Base-by-base conservation (phyloP, 2,797 vertebrate genomes). In the Pteronotus mesoamericanus region DNA sequence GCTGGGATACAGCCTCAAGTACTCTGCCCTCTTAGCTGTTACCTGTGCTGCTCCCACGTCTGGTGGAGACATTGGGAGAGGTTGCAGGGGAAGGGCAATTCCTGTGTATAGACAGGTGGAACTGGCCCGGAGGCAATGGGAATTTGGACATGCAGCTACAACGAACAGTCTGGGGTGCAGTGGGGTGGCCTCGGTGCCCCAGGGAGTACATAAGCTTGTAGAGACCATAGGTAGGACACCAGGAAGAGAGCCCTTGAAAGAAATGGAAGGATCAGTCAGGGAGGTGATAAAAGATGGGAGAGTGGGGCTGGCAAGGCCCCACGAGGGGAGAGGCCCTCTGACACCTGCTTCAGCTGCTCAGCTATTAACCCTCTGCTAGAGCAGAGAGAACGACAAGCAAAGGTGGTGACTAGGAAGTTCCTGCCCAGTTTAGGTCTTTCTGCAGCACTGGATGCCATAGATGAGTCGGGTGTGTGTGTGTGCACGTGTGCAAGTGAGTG, bases 401-500 rank as follows among this genome's bases (percentile, higher is more conserved):
- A 69, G 48, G 26, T 34, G 59, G 9, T 44, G 34, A 29, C 69
- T 57, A 34, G 66, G 24, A 32, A 77, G 46, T 53, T 83, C 51
- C 72, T 39, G 15, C 29, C 32, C 42, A 34, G 24, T 68, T n/a
- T 68, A 39, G 59, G 57, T 55, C 24, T 11, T 71, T 44, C 14
- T 3, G 44, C 44, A 64, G 77, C 24, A 34, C 59, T 6, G 72
- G 34, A 46, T 64, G 42, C 16, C 18, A 2, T 32, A 66, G 26
- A 69, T 44, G 39, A 59, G 32, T 68, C 51, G 66, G 68, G n/a
- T 0, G 2, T 1, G 2, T 46, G 68, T 48, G 21, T 18, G 24
- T 18, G 24, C 1, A 1, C 59, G 9, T 2, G 29, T 39, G 42
- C 5, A 0, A 32, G 61, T 3, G 37, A 8, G 10, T 9, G 4